Evolutionary conservation across 2,113 vertebrate genomes (phyloP), one percentile per base, ranked within the genome.

Genomic region (Leuciscus idus): DNA sequence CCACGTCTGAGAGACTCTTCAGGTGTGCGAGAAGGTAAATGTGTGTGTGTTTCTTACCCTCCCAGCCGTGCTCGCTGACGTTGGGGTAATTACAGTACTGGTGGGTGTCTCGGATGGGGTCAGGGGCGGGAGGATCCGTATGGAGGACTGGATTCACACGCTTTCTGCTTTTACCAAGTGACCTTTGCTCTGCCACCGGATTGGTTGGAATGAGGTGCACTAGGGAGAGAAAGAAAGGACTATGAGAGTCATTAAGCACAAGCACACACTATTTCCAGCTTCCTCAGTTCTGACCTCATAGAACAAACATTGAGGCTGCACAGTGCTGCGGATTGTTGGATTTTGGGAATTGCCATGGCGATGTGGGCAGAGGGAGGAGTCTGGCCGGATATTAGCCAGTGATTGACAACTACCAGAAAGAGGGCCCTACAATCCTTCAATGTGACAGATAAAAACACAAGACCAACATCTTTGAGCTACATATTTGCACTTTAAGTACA

Each of bases 71-170:
- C 70, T 99, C 97, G 0, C 94, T 95, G 88, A 93, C 90, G 59
- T 93, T 96, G 5, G 98, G 98, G 46, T 94, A 91, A 72, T 99
- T 99, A 93, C 98, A 99, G 92, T 99, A 99, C 75, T 95, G 88
- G 0, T 91, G 96, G 9, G 98, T 96, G 91, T 99, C 98, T 0
- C 95, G 93, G 28, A 99, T 6, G 0, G 97, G 97, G 90, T 98
- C 95, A 7, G 92, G 91, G 6, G 92, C 92, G 0, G 96, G 94
- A 10, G 96, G 93, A 79, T 97, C 95, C 0, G 96, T 98, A 92
- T 95, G 94, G 0, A 95, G 91, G 83, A 96, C 95, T 0, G 95
- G 96, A 93, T 97, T 95, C 83, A 98, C 94, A 74, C 97, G 94
- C 91, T 99, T 99, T 52, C 98, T 94, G 91, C 93, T 98, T 92